phyloP scores from a whole-genome alignment of 2,797 vertebrate species.

The Propithecus perrieri region DNA sequence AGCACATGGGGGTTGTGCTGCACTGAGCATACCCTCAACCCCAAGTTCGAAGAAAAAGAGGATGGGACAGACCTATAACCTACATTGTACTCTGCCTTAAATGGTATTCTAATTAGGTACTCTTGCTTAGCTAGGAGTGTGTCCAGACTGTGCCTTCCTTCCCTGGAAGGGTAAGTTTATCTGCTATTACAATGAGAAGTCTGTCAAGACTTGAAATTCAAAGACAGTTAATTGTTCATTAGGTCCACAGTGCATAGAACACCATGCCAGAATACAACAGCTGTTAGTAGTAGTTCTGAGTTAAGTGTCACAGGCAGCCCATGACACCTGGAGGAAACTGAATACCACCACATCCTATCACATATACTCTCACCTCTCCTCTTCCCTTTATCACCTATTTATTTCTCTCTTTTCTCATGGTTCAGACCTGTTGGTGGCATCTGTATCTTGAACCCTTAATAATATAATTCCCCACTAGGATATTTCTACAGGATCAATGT shows the following conservation, averaged over 20 bases:
- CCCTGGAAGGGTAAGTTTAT: slow-evolving; percentile 49
- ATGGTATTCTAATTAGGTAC: slow-evolving; percentile 24
- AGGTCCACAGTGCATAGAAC: slow-evolving; percentile 8
- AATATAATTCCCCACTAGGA: neutral
- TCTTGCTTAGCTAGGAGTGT: slow-evolving; percentile 49
- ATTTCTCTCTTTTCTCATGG: neutral
- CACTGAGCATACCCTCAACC: neutral
- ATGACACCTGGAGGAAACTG: neutral
- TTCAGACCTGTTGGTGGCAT: neutral
- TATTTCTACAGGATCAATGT: neutral
- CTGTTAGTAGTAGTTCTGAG: slow-evolving; percentile 9
- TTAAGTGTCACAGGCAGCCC: neutral
- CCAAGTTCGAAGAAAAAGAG: slow-evolving; percentile 30
- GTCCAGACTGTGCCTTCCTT: slow-evolving; percentile 41
- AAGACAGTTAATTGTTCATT: slow-evolving; percentile 51
- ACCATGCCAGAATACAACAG: neutral
- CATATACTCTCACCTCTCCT: neutral
- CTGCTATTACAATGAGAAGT: slow-evolving; percentile 58
- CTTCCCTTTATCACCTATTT: neutral
- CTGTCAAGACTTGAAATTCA: slow-evolving; percentile 63
- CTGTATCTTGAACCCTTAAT: neutral
- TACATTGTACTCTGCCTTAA: neutral
- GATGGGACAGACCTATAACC: neutral
- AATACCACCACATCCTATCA: neutral
- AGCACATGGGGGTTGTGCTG: neutral